Evolutionary conservation across 2,797 vertebrate genomes (phyloP), one percentile per base, ranked within the genome.

Genomic region (Phrynocephalus guinanensis): DNA sequence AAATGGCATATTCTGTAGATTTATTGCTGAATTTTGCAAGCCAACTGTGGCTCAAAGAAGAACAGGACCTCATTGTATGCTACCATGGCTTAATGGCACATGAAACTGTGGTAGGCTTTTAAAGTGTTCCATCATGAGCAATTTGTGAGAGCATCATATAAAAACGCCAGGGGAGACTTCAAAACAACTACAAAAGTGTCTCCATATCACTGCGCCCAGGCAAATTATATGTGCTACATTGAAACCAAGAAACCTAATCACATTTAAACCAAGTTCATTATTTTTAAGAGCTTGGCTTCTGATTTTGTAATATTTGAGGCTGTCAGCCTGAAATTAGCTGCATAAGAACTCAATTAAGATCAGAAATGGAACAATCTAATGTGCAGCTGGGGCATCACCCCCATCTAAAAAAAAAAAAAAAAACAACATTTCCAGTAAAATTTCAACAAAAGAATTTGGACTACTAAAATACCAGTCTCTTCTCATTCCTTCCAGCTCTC

Each of bases 301-400:
- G 26, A 52, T 81, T 68, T 85, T 67, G 18, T 84, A 33, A 88
- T 88, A 73, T 88, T 66, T 81, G 26, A 76, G 78, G 77, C 18
- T 85, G 82, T 73, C 38, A 73, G 82, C 9, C 56, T 84, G 68
- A 73, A 84, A 88, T 79, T 88, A 82, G 30, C 48, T 82, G 38
- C 78, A 85, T 88, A 88, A 88, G 80, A 88, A 76, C 83, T 88
- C 78, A 26, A 82, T 88, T 85, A 85, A 75, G 60, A 82, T 81
- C 63, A 33, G 63, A 85, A 76, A 88, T 60, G 11, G 52, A 76
- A 44, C 18, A 81, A 24, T 76, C 22, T 79, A 82, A 5, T 76
- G 60, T 81, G 78, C 48, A 85, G 71, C 63, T 82, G 44, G 83
- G 83, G 60, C 79, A 88, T 68, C 70, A 1, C 52, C 52, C 52